These are phyloP conservation scores for Latrodectus hesperus DNA, from an alignment of 2,888 invertebrate genomes.

Conservation along the genomic window DNA sequence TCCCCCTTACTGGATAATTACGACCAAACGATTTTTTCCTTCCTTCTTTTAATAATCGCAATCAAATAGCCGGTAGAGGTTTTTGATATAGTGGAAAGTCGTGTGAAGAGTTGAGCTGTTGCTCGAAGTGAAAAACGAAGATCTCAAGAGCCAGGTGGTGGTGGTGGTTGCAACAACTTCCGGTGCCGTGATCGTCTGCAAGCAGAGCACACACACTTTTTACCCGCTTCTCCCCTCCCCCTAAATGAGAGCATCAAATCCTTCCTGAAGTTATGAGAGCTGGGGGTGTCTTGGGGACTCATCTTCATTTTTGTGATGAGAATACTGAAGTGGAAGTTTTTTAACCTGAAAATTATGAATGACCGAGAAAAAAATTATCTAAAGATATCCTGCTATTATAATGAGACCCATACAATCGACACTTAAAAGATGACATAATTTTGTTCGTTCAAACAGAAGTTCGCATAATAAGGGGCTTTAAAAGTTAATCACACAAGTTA, in stretches of 20 bases:
- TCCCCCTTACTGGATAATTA: conserved; percentile 29
- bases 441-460: no score
- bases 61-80: neutral
- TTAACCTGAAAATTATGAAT: no score
- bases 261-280: neutral
- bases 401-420: no score
- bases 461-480: no score
- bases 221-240: neutral
- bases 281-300: neutral
- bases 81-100: conserved; percentile 27
- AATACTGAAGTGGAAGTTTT: neutral
- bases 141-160: conserved; percentile 42
- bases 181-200: conserved; percentile 61
- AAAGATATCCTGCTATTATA: no score
- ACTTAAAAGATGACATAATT: no score
- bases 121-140: neutral
- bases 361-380: no score
- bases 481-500: no score
- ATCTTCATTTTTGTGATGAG: conserved; percentile 3
- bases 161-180: conserved; percentile 44
- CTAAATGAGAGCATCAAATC: neutral
- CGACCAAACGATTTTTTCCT: conserved; percentile 21
- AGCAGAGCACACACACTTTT: conserved; percentile 21
- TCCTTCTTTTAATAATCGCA: neutral
- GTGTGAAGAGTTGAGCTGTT: conserved; percentile 42